Percentiles rank a stretch among this genome's conserved stretches.
phyloP scores from a whole-genome alignment of 2,888 invertebrate genomes.

The Dynastes grantii region DNA sequence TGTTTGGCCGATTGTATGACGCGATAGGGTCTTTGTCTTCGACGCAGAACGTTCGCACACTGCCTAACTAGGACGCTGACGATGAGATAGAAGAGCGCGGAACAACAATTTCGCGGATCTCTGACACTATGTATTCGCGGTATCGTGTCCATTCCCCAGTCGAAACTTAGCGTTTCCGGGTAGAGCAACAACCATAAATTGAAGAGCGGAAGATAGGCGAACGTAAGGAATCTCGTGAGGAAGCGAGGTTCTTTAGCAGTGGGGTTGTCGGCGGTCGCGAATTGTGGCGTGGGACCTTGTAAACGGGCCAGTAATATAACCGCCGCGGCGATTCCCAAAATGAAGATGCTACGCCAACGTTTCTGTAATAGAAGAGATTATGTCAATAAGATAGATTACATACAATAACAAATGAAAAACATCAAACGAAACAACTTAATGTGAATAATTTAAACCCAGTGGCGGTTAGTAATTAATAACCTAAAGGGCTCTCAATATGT shows the following conservation, averaged over 20 bases:
- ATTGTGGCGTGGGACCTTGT: slow-evolving; percentile 85
- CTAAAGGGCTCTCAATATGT: too few species aligned
- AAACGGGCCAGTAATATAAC: slow-evolving; percentile 84
- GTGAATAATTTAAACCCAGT: too few species aligned
- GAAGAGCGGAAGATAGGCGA: slow-evolving; percentile 91
- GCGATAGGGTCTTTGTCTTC: slow-evolving; percentile 50
- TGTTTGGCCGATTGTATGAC: slow-evolving; percentile 35
- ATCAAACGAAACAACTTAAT: too few species aligned
- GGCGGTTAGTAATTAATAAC: too few species aligned
- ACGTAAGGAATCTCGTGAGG: slow-evolving; percentile 89
- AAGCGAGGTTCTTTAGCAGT: slow-evolving; percentile 89
- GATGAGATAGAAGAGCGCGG: slow-evolving; percentile 82
- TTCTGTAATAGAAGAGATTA: slow-evolving; percentile 74
- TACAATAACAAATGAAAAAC: too few species aligned
- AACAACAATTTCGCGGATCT: slow-evolving; percentile 86
- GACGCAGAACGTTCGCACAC: slow-evolving; percentile 52
- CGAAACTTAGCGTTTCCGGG: slow-evolving; percentile 93
- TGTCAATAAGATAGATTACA: not conserved
- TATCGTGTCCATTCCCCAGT: slow-evolving; percentile 99
- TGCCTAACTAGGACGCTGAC: slow-evolving; percentile 59
- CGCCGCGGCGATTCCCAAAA: slow-evolving; percentile 79
- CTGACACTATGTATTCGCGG: slow-evolving; percentile 85
- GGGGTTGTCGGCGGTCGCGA: slow-evolving; percentile 97
- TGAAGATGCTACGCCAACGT: slow-evolving; percentile 81
- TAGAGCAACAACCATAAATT: slow-evolving; percentile 91